Base-by-base conservation (phyloP, 2,888 invertebrate genomes). In the Caradrina clavipalpis region DNA sequence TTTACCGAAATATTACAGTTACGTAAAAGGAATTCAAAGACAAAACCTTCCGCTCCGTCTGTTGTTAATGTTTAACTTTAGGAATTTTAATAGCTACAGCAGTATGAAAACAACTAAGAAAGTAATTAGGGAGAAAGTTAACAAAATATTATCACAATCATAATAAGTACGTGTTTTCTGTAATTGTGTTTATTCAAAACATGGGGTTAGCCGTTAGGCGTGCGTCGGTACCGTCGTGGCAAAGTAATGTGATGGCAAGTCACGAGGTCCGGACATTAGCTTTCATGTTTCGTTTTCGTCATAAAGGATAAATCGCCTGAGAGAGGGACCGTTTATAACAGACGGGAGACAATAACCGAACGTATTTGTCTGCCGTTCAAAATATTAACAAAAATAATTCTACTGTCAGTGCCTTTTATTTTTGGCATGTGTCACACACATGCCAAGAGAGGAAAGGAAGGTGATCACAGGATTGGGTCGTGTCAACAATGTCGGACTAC, bases 21-120 rank as follows among this genome's bases (percentile, higher is more conserved):
- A 60, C 47, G 60, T 68, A 63, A 66, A 66, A 69, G 45, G 66
- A 70, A 79, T 60, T 69, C 71, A 70, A 82, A 69, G 63, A 78
- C 71, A 76, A 67, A 73, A 64, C 71, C 58, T 62, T 76, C 53
- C 66, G 65, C 55, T 68, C 69, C 63, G 62, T 26, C 69, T 69
- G 76, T 56, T 71, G 57, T 74, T 79, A 79, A 79, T 81, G 82
- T 81, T 81, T 73, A 76, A 81, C 71, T 79, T 73, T 72, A 63
- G 53, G 73, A 73, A 79, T 84, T 81, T 84, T 69, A 84, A 81
- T 79, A 74, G 73, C 73, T 57, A 73, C 35, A 72, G 60, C 69
- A 69, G 65, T 62, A 72, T 57, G 76, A 76, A 72, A 76, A 76
- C 76, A 75, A 81, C 76, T 69, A 70, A 80, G 75, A 84, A 75